Conservation (phyloP, 2,797 vertebrate species). For the Philypnodon macrostomus region DNA sequence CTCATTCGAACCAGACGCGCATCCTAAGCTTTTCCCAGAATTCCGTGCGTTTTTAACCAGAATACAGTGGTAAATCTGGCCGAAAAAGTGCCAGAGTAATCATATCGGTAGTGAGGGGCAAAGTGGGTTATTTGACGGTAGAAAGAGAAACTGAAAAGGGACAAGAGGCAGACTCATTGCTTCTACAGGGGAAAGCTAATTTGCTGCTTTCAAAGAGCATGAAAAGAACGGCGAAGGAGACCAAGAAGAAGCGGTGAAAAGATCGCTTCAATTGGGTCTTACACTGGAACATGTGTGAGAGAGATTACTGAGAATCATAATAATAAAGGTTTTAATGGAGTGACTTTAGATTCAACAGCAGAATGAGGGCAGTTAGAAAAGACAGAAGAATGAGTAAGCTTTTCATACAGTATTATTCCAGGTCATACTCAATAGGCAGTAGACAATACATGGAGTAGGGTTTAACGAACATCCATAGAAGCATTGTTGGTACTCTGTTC, state of each 20-base stretch:
- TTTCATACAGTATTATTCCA: not conserved
- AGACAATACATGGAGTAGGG: too few species aligned
- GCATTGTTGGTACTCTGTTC: too few species aligned
- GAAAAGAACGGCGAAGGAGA: slow-evolving; percentile 53
- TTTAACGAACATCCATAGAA: too few species aligned
- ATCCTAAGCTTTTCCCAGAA: slow-evolving; percentile 32
- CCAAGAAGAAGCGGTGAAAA: slow-evolving; percentile 48
- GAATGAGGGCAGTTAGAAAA: slow-evolving; percentile 12
- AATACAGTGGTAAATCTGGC: slow-evolving; percentile 62
- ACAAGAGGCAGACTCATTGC: slow-evolving; percentile 59
- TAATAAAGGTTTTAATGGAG: slow-evolving; percentile 49
- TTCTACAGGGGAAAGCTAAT: slow-evolving; percentile 62
- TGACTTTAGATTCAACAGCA: slow-evolving; percentile 39
- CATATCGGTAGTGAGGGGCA: slow-evolving; percentile 67
- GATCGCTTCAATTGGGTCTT: slow-evolving; percentile 60
- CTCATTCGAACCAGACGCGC: not conserved
- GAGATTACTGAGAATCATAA: slow-evolving; percentile 65
- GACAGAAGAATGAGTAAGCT: slow-evolving; percentile 15
- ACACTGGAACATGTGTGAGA: slow-evolving; percentile 51
- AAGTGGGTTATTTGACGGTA: slow-evolving; percentile 70
- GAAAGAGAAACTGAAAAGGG: slow-evolving; percentile 64
- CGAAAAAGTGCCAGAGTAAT: slow-evolving; percentile 58
- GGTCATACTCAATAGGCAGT: not conserved
- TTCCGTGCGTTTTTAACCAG: slow-evolving; percentile 47
- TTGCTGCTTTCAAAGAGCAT: slow-evolving; percentile 59